Evolutionary conservation across 2,113 vertebrate species (phyloP).

Genomic region (Falcunculus frontatus): DNA sequence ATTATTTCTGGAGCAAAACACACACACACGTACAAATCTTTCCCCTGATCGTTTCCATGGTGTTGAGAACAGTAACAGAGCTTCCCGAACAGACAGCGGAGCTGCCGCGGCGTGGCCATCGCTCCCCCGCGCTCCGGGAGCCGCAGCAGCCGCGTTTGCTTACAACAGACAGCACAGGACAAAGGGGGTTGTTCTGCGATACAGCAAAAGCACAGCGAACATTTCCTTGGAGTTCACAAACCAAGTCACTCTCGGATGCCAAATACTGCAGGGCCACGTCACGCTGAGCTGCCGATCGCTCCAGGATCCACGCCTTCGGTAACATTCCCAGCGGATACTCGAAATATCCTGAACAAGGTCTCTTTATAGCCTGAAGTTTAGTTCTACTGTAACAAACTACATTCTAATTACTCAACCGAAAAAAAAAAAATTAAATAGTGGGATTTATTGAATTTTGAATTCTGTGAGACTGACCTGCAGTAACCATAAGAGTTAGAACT

Average conservation of each 20-base stretch:
- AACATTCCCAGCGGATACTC: not conserved
- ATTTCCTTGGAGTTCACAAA: not conserved
- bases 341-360: not conserved
- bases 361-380: not conserved
- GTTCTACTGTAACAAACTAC: conserved; percentile 53
- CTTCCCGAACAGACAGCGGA: not conserved
- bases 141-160: not conserved
- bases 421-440: not conserved
- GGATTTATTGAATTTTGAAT: conserved; percentile 31
- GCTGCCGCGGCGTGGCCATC: not conserved
- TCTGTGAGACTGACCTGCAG: conserved; percentile 57
- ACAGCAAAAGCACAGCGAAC: conserved; percentile 4
- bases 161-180: not conserved
- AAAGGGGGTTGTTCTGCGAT: not conserved
- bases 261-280: not conserved
- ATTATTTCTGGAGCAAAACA: conserved; percentile 14
- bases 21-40: not conserved
- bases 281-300: not conserved
- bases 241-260: not conserved
- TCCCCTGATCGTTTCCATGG: not conserved
- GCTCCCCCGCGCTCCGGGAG: not conserved
- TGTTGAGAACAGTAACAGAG: not conserved
- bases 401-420: conserved; percentile 9
- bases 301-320: not conserved
- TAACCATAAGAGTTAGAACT: conserved; percentile 42